Percentiles rank a stretch among this genome's conserved stretches.
phyloP scores from a whole-genome alignment of 1,140 invertebrate genomes.

The Dendroctonus ponderosae region DNA sequence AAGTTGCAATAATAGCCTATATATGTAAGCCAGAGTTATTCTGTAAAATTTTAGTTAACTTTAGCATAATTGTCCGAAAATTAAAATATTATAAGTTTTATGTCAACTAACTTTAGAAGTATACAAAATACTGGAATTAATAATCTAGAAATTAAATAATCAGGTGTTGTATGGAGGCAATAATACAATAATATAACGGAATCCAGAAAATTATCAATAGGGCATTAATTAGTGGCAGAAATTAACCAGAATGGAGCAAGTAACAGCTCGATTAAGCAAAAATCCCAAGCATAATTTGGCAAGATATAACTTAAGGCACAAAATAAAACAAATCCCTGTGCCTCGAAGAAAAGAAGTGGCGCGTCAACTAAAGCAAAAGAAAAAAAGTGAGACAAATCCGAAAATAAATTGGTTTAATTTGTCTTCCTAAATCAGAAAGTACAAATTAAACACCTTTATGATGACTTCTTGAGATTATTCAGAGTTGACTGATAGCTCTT shows the following conservation, averaged over 20 bases:
- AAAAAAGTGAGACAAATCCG: constrained; percentile 33
- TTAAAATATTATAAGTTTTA: too few relatives aligned
- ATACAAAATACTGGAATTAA: too few relatives aligned
- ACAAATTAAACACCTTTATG: constrained; percentile 38
- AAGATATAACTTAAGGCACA: constrained; percentile 21
- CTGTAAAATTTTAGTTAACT: too few relatives aligned
- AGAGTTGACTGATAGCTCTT: constrained; percentile 34
- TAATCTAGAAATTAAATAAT: too few relatives aligned
- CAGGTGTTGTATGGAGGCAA: too few relatives aligned
- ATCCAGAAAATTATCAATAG: too few relatives aligned
- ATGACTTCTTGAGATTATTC: constrained; percentile 36
- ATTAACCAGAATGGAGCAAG: background rate
- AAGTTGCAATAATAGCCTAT: too few relatives aligned
- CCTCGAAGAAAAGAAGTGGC: constrained; percentile 16
- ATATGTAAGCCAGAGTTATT: too few relatives aligned
- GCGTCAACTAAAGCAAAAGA: constrained; percentile 14
- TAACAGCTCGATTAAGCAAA: background rate
- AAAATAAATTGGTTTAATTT: constrained; percentile 35
- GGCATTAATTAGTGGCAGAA: too few relatives aligned
- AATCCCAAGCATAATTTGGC: constrained; percentile 23
- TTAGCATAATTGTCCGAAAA: too few relatives aligned
- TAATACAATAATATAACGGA: too few relatives aligned
- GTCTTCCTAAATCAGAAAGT: constrained; percentile 37
- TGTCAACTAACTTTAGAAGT: too few relatives aligned
- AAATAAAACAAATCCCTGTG: constrained; percentile 21